phyloP scores from a whole-genome alignment of 37 sponge, comb jelly and placozoan species.

The Corticium candelabrum region DNA sequence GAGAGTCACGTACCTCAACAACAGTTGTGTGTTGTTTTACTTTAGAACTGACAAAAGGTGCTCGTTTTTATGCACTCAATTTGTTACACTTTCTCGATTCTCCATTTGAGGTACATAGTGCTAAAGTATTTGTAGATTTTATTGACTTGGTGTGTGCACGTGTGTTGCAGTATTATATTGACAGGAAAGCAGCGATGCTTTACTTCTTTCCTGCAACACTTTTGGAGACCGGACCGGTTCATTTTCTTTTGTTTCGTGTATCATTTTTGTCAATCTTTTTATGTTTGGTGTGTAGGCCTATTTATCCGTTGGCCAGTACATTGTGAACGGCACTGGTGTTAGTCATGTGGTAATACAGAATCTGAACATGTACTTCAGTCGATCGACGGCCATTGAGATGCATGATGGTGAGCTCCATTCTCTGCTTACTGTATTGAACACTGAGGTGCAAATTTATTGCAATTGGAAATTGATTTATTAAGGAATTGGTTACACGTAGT shows the following conservation, averaged over 20 bases:
- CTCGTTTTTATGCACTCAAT: constrained; percentile 32
- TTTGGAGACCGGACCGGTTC: too few species aligned
- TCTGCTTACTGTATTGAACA: too few species aligned
- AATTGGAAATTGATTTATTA: too few species aligned
- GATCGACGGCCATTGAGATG: constrained; percentile 16
- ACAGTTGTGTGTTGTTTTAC: background rate
- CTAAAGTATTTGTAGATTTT: background rate
- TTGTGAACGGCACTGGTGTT: constrained; percentile 6
- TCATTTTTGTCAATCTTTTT: too few species aligned
- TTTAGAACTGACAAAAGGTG: constrained; percentile 9
- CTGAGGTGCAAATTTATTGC: too few species aligned
- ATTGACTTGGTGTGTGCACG: background rate
- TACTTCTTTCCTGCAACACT: constrained; percentile 21
- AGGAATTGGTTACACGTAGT: background rate
- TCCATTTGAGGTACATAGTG: constrained; percentile 15
- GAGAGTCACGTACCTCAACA: background rate
- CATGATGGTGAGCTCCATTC: constrained; percentile 1
- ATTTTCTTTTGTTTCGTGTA: too few species aligned
- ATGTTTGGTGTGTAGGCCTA: constrained; percentile 15
- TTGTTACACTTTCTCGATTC: constrained; percentile 23
- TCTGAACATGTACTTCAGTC: constrained; percentile 12
- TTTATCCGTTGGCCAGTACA: constrained; percentile 23
- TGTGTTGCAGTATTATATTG: constrained; percentile 32
- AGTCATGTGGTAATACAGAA: constrained; percentile 9
- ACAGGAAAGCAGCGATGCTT: constrained; percentile 24